Percentiles rank a stretch among this genome's conserved stretches.
phyloP scores from a whole-genome alignment of 2,113 vertebrate genomes.

The Toxotes chatareus region DNA sequence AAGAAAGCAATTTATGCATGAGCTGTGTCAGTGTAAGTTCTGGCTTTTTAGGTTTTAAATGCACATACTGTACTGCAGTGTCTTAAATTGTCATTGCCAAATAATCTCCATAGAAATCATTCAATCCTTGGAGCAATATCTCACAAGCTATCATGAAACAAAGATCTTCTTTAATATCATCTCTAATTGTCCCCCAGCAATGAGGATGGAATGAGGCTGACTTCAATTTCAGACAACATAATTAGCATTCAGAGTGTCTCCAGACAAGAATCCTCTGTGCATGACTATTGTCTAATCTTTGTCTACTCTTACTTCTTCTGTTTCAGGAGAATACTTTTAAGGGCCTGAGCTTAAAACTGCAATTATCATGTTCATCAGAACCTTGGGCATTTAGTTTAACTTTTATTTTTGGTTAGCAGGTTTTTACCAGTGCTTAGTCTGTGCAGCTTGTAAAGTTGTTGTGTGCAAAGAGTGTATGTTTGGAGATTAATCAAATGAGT shows the following conservation, averaged over 20 bases:
- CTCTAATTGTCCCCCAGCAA: slow-evolving; percentile 50
- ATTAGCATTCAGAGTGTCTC: slow-evolving; percentile 58
- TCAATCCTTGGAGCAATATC: slow-evolving; percentile 24
- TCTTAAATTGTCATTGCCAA: slow-evolving; percentile 6
- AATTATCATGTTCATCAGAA: slow-evolving; percentile 24
- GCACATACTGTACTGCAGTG: neutral
- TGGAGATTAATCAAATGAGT: slow-evolving; percentile 36
- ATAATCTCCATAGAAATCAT: slow-evolving; percentile 48
- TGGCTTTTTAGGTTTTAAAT: slow-evolving; percentile 43
- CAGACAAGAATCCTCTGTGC: slow-evolving; percentile 30
- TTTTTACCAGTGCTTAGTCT: slow-evolving; percentile 28
- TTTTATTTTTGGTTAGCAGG: neutral
- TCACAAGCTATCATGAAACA: slow-evolving; percentile 37
- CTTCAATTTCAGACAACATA: slow-evolving; percentile 52
- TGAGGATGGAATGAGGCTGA: slow-evolving; percentile 33
- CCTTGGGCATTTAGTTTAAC: slow-evolving; percentile 2
- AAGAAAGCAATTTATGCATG: slow-evolving; percentile 44
- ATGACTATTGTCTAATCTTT: slow-evolving; percentile 28
- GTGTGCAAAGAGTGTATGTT: slow-evolving; percentile 28
- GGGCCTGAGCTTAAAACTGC: slow-evolving; percentile 4
- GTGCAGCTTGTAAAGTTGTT: slow-evolving; percentile 16
- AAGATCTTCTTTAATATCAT: slow-evolving; percentile 47
- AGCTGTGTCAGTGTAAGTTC: slow-evolving; percentile 34
- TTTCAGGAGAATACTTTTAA: neutral
- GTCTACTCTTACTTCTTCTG: slow-evolving; percentile 12